Percentiles rank a stretch among this genome's conserved stretches.
These are phyloP conservation scores for Bos indicus DNA, from an alignment of 2,113 vertebrate species.

Conservation along the genomic window DNA sequence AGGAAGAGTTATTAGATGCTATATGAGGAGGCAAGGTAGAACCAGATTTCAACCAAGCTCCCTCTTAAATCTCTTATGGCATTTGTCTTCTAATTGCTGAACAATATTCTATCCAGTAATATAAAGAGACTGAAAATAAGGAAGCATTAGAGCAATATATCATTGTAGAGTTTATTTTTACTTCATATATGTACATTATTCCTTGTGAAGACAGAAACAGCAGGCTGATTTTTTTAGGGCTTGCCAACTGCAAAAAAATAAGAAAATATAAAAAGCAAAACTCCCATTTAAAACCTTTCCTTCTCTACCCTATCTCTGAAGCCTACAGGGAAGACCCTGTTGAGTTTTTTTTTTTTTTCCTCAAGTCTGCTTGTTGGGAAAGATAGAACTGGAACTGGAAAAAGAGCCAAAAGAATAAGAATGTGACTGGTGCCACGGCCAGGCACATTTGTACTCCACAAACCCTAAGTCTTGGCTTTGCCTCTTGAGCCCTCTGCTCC, in stretches of 20 bases:
- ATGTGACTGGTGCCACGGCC: background rate
- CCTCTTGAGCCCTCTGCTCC: background rate
- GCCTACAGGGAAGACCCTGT: background rate
- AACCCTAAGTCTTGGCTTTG: background rate
- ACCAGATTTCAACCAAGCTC: background rate
- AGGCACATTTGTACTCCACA: background rate
- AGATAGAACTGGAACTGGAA: background rate
- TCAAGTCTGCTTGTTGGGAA: background rate
- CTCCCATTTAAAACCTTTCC: background rate
- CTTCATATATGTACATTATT: background rate
- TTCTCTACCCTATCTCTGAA: background rate
- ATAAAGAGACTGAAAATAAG: conserved; percentile 4
- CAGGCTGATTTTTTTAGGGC: background rate
- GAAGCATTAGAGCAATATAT: background rate
- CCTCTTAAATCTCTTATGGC: background rate
- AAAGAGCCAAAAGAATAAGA: background rate
- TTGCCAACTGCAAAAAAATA: background rate
- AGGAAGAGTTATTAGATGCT: background rate
- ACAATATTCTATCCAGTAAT: background rate
- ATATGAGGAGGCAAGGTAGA: background rate
- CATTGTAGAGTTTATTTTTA: background rate
- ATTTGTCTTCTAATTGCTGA: conserved; percentile 7
- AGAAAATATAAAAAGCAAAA: background rate
- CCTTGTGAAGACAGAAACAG: background rate
- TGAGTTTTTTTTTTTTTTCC: background rate